Evolutionary conservation across 2,888 invertebrate species (phyloP).

Genomic region (Meiosimyza decipiens): DNA sequence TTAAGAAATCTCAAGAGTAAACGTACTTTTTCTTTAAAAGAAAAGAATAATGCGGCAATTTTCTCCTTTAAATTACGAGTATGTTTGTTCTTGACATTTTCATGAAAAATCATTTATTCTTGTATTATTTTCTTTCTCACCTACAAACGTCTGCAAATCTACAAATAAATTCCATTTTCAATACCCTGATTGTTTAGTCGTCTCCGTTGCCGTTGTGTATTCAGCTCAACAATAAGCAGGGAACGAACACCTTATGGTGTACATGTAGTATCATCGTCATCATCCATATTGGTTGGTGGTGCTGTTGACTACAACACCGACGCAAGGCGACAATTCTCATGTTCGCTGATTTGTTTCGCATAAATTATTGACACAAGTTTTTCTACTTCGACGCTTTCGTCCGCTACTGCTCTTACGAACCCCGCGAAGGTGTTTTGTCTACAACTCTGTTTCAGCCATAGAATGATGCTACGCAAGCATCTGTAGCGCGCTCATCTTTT

Average conservation of each 20-base stretch:
- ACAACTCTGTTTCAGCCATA: neutral
- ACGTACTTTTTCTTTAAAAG: no score
- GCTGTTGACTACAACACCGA: no score
- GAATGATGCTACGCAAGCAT: neutral
- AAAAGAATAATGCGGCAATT: no score
- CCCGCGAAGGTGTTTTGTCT: conserved; percentile 15
- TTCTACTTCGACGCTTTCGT: conserved; percentile 22
- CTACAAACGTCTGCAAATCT: neutral
- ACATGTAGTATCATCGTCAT: neutral
- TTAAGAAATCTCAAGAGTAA: no score
- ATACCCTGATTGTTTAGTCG: neutral
- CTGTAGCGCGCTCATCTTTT: neutral
- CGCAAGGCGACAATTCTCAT: conserved; percentile 33
- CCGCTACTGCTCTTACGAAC: conserved; percentile 4
- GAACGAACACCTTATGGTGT: no score
- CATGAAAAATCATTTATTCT: neutral
- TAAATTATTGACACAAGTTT: conserved; percentile 44
- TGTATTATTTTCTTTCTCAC: neutral
- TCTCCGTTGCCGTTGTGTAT: neutral
- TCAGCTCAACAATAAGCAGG: neutral
- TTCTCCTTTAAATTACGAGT: no score
- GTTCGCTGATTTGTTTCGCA: conserved; percentile 43
- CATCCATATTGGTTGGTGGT: neutral
- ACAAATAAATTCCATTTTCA: conserved; percentile 29
- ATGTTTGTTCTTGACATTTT: no score